Conservation (phyloP, 2,888 invertebrate genomes). For the Drosophila subquinaria region DNA sequence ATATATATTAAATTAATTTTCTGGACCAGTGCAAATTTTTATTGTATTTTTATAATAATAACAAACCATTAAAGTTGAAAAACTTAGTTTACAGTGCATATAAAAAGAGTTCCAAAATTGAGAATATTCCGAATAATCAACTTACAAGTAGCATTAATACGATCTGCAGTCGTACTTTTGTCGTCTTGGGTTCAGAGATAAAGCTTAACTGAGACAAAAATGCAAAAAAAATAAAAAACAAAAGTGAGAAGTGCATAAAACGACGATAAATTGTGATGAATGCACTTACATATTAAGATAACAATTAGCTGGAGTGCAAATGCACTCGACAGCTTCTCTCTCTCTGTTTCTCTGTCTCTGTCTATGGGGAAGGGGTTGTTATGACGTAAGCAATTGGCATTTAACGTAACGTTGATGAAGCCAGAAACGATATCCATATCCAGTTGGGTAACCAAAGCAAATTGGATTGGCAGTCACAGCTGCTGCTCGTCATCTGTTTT, state of each 20-base stretch:
- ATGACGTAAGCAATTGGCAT: constrained; percentile 39
- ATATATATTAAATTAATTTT: no score
- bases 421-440: constrained; percentile 37
- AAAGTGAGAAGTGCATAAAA: constrained; percentile 4
- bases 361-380: neutral
- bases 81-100: neutral
- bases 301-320: constrained; percentile 8
- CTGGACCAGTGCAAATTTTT: no score
- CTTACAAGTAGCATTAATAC: constrained; percentile 24
- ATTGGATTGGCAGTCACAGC: constrained; percentile 74
- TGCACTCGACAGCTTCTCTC: neutral
- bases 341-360: neutral
- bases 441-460: constrained; percentile 44
- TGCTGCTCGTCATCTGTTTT: constrained; percentile 75
- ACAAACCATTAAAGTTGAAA: neutral
- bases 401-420: constrained; percentile 39
- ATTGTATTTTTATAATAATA: no score
- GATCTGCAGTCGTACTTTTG: constrained; percentile 4
- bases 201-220: constrained; percentile 29
- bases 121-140: neutral
- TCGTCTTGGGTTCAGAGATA: constrained; percentile 31
- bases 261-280: constrained; percentile 14
- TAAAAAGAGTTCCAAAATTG: neutral
- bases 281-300: constrained; percentile 32
- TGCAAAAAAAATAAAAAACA: neutral